phyloP scores from a whole-genome alignment of 2,797 vertebrate genomes.

The Coregonus suidteri region DNA sequence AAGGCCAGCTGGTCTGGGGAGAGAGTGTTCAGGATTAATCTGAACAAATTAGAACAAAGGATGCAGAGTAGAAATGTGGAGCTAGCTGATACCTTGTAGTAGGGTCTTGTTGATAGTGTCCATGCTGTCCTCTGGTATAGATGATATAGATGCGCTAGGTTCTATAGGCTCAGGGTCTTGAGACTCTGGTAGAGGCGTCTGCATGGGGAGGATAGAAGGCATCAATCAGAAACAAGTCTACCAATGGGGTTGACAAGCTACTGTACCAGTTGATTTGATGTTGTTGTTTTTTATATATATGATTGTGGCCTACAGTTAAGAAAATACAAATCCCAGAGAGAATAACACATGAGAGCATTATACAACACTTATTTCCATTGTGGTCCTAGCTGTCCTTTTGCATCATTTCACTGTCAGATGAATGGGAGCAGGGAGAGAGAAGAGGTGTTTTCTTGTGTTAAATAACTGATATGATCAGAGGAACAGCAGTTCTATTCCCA shows the following conservation, averaged over 20 bases:
- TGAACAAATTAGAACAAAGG: slow-evolving; percentile 34
- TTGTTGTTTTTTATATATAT: neutral
- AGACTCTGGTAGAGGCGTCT: slow-evolving; percentile 63
- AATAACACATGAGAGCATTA: neutral
- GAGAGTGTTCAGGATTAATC: slow-evolving; percentile 31
- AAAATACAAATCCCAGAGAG: neutral
- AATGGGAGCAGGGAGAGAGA: slow-evolving; percentile 21
- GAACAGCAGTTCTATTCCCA: slow-evolving; percentile 34
- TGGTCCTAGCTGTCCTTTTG: neutral
- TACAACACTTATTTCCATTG: neutral
- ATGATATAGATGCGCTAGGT: neutral
- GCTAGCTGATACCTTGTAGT: slow-evolving; percentile 61
- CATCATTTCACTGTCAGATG: slow-evolving; percentile 25
- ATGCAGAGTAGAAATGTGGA: neutral
- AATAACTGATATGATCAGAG: slow-evolving; percentile 56
- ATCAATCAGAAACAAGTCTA: neutral
- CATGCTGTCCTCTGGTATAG: slow-evolving; percentile 60
- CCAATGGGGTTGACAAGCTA: neutral
- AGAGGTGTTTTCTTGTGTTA: slow-evolving; percentile 25
- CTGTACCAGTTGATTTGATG: neutral
- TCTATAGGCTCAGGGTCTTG: slow-evolving; percentile 55
- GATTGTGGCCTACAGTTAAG: neutral
- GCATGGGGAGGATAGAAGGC: slow-evolving; percentile 26
- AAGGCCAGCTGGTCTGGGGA: neutral
- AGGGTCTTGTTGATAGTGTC: slow-evolving; percentile 63